phyloP scores from a whole-genome alignment of 2,797 vertebrate species.

The Glossophaga mutica region DNA sequence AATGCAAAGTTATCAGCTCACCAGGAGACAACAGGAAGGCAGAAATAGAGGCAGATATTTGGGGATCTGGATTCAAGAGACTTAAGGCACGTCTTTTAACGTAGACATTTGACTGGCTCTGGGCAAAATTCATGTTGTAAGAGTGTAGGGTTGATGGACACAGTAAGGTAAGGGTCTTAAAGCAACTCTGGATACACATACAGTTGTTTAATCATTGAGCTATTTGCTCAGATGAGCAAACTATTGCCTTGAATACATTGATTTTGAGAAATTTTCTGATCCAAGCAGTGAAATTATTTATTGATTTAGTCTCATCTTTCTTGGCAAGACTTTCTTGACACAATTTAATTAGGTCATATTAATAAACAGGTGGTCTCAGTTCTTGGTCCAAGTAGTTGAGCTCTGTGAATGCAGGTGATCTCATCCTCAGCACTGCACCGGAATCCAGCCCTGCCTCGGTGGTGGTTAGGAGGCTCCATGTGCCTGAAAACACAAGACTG shows the following conservation, averaged over 20 bases:
- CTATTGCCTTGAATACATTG: not conserved
- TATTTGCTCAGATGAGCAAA: not conserved
- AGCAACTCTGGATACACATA: not conserved
- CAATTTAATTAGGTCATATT: not conserved
- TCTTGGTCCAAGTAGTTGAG: not conserved
- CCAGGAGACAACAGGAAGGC: not conserved
- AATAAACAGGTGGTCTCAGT: not conserved
- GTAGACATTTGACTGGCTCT: not conserved
- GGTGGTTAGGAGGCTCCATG: not conserved
- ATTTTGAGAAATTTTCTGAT: slow-evolving; percentile 28
- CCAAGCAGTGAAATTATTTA: not conserved
- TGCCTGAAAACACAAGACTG: not conserved
- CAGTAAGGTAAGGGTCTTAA: not conserved
- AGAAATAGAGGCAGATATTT: not conserved
- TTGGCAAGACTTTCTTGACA: not conserved
- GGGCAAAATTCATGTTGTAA: not conserved
- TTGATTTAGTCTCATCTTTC: slow-evolving; percentile 19
- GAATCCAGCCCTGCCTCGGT: not conserved
- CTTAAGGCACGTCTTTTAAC: not conserved
- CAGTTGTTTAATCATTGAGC: not conserved
- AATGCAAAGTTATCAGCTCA: not conserved
- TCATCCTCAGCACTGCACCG: not conserved
- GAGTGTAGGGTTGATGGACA: not conserved
- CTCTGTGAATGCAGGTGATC: not conserved
- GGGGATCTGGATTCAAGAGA: not conserved